Percentiles rank a stretch among this genome's conserved stretches.
Conservation (phyloP, 2,888 invertebrate species). For the Agrenia bidenticulata region DNA sequence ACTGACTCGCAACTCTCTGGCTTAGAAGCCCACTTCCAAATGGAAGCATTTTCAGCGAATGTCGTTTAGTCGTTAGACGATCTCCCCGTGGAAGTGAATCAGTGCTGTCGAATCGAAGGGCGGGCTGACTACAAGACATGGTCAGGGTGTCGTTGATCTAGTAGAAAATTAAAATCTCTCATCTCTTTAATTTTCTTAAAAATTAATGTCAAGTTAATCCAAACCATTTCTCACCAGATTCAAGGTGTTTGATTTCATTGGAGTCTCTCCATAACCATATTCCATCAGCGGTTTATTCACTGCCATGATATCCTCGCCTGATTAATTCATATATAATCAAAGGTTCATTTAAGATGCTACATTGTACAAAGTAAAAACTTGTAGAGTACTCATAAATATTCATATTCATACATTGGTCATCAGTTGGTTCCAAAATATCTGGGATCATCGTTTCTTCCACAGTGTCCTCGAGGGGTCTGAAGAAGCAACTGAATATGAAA, state of each 20-base stretch:
- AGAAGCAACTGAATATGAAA: conserved; percentile 84
- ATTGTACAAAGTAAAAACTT: no score
- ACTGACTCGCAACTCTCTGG: neutral
- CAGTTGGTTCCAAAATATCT: conserved; percentile 17
- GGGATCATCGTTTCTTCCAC: conserved; percentile 23
- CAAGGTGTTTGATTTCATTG: neutral
- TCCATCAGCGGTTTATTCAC: conserved; percentile 34
- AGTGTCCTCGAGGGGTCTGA: conserved; percentile 70
- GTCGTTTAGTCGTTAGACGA: conserved; percentile 38
- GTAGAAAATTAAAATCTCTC: no score
- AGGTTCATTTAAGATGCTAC: no score
- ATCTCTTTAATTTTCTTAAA: no score
- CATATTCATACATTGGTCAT: conserved; percentile 5
- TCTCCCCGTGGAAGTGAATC: conserved; percentile 43
- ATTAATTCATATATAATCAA: neutral
- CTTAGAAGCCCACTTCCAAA: conserved; percentile 18
- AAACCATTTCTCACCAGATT: conserved; percentile 8
- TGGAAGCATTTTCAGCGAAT: conserved; percentile 43
- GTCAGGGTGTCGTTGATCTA: conserved; percentile 44
- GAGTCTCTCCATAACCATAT: neutral
- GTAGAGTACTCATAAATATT: no score
- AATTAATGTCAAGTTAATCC: neutral
- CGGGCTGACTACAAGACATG: conserved; percentile 53
- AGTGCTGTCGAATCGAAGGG: conserved; percentile 46
- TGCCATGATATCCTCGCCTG: conserved; percentile 24